A percentile compares a stretch with the other conserved stretches of the same genome.
Evolutionary conservation across 2,797 vertebrate genomes (phyloP).

Genomic region (Macroramphosus scolopax): DNA sequence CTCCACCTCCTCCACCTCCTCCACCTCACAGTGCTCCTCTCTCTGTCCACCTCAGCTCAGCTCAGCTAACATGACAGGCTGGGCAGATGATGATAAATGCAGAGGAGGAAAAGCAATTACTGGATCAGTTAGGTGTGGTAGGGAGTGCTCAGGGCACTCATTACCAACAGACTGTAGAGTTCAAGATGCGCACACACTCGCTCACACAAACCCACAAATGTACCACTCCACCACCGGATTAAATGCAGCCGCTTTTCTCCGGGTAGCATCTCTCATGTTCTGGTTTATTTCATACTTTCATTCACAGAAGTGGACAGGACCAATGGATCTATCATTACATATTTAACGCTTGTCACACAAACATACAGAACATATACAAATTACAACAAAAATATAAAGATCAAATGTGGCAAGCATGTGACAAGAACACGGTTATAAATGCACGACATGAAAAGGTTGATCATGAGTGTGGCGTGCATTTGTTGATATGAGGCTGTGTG

Average conservation of each 20-base stretch:
- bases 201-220: constrained; percentile 11
- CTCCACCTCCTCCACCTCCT: constrained; percentile 10
- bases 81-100: constrained; percentile 81
- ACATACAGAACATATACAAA: constrained; percentile 9
- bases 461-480: too few relatives aligned
- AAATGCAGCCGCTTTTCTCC: constrained; percentile 20
- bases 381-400: constrained; percentile 12
- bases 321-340: constrained; percentile 1
- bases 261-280: constrained; percentile 8
- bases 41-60: constrained; percentile 56
- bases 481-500: too few relatives aligned
- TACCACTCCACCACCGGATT: too few relatives aligned
- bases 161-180: constrained; percentile 72
- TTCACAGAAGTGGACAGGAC: constrained; percentile 4
- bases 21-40: constrained; percentile 39
- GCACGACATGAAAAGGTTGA: constrained; percentile 23
- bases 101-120: constrained; percentile 81
- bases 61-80: constrained; percentile 74
- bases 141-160: constrained; percentile 69
- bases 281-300: constrained; percentile 4
- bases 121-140: constrained; percentile 76
- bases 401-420: constrained; percentile 35
- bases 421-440: constrained; percentile 18
- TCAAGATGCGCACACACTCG: constrained; percentile 31
- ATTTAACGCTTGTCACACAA: constrained; percentile 8